These are phyloP conservation scores for Argentina silus DNA, from an alignment of 2,797 vertebrate species.

Conservation along the genomic window DNA sequence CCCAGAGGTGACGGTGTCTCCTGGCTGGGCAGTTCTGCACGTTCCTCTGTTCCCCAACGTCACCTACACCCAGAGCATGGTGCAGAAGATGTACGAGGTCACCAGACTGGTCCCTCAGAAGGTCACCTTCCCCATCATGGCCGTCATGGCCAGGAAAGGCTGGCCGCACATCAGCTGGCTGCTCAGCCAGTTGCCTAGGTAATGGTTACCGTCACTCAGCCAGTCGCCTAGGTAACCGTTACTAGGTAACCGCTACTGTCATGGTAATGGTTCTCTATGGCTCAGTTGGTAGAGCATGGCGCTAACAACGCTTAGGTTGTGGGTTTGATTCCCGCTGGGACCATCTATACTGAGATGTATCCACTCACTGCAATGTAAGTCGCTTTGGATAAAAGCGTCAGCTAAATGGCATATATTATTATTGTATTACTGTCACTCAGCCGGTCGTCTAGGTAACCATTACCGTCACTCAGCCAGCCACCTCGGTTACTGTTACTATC, in stretches of 20 bases:
- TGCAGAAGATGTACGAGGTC: slow-evolving; percentile 80
- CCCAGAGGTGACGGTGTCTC: slow-evolving; percentile 82
- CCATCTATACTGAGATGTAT: too few relatives aligned
- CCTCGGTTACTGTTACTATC: neutral
- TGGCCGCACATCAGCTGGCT: slow-evolving; percentile 88
- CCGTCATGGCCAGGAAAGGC: slow-evolving; percentile 71
- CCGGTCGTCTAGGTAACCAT: neutral
- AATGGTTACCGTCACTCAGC: slow-evolving; percentile 31
- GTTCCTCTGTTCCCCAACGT: slow-evolving; percentile 40
- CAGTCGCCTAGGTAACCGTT: neutral
- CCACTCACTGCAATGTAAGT: too few relatives aligned
- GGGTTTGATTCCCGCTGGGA: too few relatives aligned
- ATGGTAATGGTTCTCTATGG: too few relatives aligned
- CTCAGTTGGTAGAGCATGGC: too few relatives aligned
- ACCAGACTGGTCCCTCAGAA: slow-evolving; percentile 74
- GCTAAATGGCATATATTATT: too few relatives aligned
- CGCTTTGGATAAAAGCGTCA: too few relatives aligned
- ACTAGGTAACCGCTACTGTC: neutral
- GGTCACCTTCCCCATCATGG: slow-evolving; percentile 82
- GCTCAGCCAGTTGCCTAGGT: slow-evolving; percentile 83
- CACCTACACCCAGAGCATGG: slow-evolving; percentile 79
- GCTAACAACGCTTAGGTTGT: too few relatives aligned
- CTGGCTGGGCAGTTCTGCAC: slow-evolving; percentile 83
- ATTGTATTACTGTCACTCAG: neutral
- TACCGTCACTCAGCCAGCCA: neutral